Evolutionary conservation across 2,888 invertebrate species (phyloP).

Genomic region (Napeogenes inachia): DNA sequence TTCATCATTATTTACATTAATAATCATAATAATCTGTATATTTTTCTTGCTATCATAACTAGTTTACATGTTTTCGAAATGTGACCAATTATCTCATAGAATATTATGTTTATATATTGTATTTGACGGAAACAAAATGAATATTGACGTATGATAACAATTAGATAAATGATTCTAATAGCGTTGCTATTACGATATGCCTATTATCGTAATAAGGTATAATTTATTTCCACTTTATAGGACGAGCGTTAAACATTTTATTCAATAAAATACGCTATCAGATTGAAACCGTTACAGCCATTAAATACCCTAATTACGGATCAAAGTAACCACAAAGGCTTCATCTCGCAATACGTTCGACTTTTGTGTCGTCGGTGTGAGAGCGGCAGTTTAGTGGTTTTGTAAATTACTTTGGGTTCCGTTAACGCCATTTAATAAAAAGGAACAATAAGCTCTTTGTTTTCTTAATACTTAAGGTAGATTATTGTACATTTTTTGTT

Average conservation of each 20-base stretch:
- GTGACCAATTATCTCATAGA: no score
- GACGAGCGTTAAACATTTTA: conserved; percentile 39
- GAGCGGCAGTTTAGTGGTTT: conserved; percentile 58
- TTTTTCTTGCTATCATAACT: not conserved
- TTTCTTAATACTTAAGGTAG: not conserved
- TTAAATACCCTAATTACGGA: conserved; percentile 72
- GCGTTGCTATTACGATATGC: conserved; percentile 5
- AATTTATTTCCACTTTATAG: conserved; percentile 44
- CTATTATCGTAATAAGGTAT: conserved; percentile 37
- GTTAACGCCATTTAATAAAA: conserved; percentile 33
- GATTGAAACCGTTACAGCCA: conserved; percentile 67
- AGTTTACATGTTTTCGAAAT: not conserved
- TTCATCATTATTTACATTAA: no score
- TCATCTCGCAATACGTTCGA: conserved; percentile 57
- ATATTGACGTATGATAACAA: not conserved
- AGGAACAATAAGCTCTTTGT: conserved; percentile 1
- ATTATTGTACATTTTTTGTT: not conserved
- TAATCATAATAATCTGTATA: no score
- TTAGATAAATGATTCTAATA: conserved; percentile 2
- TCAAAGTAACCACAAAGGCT: conserved; percentile 71
- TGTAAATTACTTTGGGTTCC: conserved; percentile 54
- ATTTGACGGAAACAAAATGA: not conserved
- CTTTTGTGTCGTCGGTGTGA: conserved; percentile 62
- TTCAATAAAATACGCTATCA: conserved; percentile 51
- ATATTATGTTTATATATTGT: no score